Evolutionary conservation across 2,797 vertebrate genomes (phyloP), one percentile per base, ranked within the genome.

Genomic region (Brotula barbata): DNA sequence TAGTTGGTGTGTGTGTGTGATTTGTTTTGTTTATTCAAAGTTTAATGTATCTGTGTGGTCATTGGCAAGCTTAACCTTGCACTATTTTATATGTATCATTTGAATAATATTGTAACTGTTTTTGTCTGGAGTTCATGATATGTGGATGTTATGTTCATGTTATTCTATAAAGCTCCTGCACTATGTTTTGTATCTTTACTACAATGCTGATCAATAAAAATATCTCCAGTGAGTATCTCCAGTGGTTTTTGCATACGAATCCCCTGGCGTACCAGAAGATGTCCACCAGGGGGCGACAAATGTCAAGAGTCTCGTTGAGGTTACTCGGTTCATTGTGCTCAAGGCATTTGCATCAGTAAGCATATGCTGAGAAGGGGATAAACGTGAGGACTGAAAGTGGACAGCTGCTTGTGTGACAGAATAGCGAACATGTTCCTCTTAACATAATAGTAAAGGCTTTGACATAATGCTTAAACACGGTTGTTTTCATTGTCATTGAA

Each of bases 221-320:
- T 14, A 42, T 49, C 5, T 0, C 31, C 3, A 28, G 7, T 28
- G 6, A 57, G 48, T 60, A 39, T 51, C 48, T 21, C 6, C 12
- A 44, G 7, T 42, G 1, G 0, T 1, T 4, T 5, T 44, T 60
- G 17, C 2, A 16, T 42, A 28, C 41, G 3, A 53, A 3, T 66
- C 16, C 58, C 14, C 19, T 40, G 58, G 0, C 3, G 2, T 76
- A 11, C 41, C 48, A 33, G 0, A 16, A 31, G 7, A 49, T 23
- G 17, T 66, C 9, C 84, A 73, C 58, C 34, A 87, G 88, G 56
- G 68, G 87, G 87, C 80, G 83, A 74, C 84, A 86, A 23, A 58
- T 12, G 7, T 33, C 44, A 2, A 48, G 6, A 20, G 22, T 66
- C 12, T 62, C 7, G 3, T 0, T 0, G 50, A 42, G 84, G 67